Evolutionary conservation across 37 sponge, comb jelly and placozoan species (phyloP), one percentile per base, ranked within the genome.

Genomic region (Cliona cf. orientalis): DNA sequence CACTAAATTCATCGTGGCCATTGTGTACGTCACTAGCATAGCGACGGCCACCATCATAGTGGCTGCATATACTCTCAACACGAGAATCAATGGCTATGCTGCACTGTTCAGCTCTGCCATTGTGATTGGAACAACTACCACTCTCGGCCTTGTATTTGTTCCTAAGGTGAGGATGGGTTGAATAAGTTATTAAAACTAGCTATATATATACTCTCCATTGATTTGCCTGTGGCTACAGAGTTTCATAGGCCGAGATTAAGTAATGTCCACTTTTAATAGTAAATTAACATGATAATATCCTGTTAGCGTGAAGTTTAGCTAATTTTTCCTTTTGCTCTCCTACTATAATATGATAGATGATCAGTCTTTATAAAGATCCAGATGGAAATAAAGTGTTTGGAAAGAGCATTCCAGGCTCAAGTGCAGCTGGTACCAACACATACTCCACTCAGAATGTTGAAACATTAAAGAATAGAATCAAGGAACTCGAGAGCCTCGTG

Each of bases 21-120:
- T 58, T 1, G 74, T 86, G 42, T 86, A 86, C 29, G 72, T 86
- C 67, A 86, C 80, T 9, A 80, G 80, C 34, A 69, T 86, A 25
- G 65, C 72, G 43, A 31, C 63, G 74, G 80, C 74, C 11, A 58
- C 73, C n/a, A 72, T 73, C 17, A 80, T 86, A 14, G 49, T 86
- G 22, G 45, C 42, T 36, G 28, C 67, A 22, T 63, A 62, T 56
- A 49, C 80, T 32, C 58, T 86, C 56, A 31, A 46, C 35, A 41
- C 59, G 40, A 55, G 6, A 23, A 66, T 79, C 42, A 86, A 86
- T 53, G 35, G 34, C 3, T 80, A 53, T 46, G 37, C 80, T 7
- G 57, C 40, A 0, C 31, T 86, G 12, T 44, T 80, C 32, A 60
- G 56, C 37, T 12, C 62, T 22, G 65, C 74, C 0, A 61, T 86